phyloP scores from a whole-genome alignment of 2,888 invertebrate genomes.

The Noctua comes region DNA sequence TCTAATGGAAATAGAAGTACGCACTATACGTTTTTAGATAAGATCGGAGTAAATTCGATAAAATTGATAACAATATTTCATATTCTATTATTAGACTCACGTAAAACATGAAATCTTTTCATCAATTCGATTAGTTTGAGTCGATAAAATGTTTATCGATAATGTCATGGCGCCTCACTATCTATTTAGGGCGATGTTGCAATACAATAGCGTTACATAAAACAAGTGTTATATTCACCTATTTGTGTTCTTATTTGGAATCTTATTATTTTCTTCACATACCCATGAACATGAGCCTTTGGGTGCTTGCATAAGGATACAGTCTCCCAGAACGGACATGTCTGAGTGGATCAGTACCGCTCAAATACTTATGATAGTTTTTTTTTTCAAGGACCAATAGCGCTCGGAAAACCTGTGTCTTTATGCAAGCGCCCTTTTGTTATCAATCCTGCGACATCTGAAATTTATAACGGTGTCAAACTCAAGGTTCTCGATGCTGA shows the following conservation, averaged over 20 bases:
- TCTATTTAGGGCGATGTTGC: constrained; percentile 54
- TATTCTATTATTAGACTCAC: constrained; percentile 55
- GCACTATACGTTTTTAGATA: constrained; percentile 55
- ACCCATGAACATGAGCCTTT: not conserved
- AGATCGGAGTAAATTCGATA: constrained; percentile 59
- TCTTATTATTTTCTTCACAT: not conserved
- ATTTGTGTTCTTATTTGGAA: constrained; percentile 7
- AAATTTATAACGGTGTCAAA: not conserved
- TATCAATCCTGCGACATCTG: not conserved
- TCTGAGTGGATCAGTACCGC: not conserved
- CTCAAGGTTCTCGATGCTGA: not conserved
- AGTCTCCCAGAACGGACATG: not conserved
- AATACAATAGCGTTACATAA: constrained; percentile 32
- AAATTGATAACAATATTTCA: constrained; percentile 56
- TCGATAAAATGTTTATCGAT: constrained; percentile 63
- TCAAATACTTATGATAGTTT: not conserved
- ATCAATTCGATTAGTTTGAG: constrained; percentile 51
- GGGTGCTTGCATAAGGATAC: not conserved
- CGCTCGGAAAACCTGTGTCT: no score
- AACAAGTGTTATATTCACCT: not conserved
- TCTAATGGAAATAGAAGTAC: constrained; percentile 55
- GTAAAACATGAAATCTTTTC: constrained; percentile 53
- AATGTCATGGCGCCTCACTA: constrained; percentile 45
- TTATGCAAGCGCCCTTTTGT: not conserved
- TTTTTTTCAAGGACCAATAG: not conserved